These are phyloP conservation scores for Pelecanus crispus DNA, from an alignment of 2,113 vertebrate species.

Conservation along the genomic window DNA sequence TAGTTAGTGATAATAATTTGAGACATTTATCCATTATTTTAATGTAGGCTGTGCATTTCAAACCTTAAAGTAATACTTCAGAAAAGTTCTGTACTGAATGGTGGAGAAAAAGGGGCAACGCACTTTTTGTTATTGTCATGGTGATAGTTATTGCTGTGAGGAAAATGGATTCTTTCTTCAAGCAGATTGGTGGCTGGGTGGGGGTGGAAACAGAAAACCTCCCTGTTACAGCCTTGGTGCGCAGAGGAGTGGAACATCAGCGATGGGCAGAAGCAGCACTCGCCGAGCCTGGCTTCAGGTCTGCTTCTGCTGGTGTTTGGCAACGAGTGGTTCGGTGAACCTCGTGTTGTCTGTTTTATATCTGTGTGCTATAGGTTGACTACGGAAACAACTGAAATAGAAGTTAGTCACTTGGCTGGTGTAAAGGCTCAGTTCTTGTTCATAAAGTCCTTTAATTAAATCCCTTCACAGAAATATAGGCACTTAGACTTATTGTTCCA, in stretches of 20 bases:
- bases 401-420: neutral
- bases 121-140: neutral
- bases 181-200: neutral
- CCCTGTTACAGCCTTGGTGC: neutral
- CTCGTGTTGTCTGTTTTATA: accelerated
- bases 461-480: neutral
- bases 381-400: neutral
- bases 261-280: accelerated
- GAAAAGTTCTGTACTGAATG: neutral
- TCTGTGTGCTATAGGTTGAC: accelerated
- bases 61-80: neutral
- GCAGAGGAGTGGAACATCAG: neutral
- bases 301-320: neutral
- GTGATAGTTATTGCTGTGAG: neutral
- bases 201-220: neutral
- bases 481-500: neutral
- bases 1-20: neutral
- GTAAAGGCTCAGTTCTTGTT: neutral
- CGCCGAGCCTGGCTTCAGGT: accelerated
- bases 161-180: neutral
- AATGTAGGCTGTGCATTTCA: neutral
- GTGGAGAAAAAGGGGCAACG: neutral
- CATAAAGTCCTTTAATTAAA: neutral
- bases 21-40: neutral
- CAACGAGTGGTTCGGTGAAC: neutral